Conservation (phyloP, 2,113 vertebrate genomes). For the Herpailurus yagouaroundi region DNA sequence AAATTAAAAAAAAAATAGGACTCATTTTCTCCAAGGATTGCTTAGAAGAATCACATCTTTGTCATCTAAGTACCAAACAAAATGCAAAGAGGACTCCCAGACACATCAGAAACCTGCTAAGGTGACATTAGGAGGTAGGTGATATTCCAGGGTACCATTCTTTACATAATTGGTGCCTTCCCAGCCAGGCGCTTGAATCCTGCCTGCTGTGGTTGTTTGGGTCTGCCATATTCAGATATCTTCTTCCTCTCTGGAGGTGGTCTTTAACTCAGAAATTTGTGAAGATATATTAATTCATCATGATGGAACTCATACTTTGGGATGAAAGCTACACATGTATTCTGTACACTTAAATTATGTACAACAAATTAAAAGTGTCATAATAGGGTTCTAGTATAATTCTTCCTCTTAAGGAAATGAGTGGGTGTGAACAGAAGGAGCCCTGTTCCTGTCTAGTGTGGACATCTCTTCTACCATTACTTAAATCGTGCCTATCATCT, state of each 20-base stretch:
- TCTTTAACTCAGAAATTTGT: conserved; percentile 20
- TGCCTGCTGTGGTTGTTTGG: neutral
- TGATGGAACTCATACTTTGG: neutral
- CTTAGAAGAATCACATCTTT: conserved; percentile 3
- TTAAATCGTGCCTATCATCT: neutral
- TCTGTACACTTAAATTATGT: neutral
- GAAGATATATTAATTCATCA: neutral
- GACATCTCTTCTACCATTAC: neutral
- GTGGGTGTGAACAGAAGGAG: neutral
- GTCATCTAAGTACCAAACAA: neutral
- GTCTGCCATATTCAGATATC: neutral
- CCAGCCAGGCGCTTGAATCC: neutral
- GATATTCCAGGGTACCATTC: neutral
- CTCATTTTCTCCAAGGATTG: neutral
- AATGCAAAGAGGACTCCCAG: neutral
- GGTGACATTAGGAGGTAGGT: neutral
- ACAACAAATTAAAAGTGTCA: neutral
- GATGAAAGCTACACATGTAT: neutral
- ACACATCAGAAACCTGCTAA: neutral
- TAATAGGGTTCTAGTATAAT: neutral
- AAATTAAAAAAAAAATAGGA: neutral
- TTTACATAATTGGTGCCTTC: neutral
- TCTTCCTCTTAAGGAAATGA: conserved; percentile 17
- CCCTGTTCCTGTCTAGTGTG: neutral
- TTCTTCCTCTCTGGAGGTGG: neutral